Base-by-base conservation (phyloP, 1,140 invertebrate species). In the Anadara kagoshimensis region DNA sequence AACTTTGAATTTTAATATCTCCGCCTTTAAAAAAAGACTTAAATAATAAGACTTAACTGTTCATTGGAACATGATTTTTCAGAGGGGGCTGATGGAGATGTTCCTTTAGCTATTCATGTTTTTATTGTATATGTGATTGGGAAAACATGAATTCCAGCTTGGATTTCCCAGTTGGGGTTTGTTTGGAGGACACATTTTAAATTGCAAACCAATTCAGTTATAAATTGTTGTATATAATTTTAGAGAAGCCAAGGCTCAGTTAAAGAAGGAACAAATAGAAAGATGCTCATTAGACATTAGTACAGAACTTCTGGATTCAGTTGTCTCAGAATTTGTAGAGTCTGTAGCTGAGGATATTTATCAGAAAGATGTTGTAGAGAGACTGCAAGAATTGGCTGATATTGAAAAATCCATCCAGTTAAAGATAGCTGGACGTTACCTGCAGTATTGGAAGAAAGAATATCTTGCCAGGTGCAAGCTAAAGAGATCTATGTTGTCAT, bases 401-500 rank as follows among this genome's bases (percentile, higher is more conserved):
- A 70, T 78, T 51, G 82, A 81, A 66, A 65, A 69, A 18, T 69
- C 71, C 29, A 75, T 86, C 29, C 59, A 80, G 61, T 63, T 83
- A 16, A 74, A 78, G 14, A 51, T 78, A 57, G 62, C 71, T 16
- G 68, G 74, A 12, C 45, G 64, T 22, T 84, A 73, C 59, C 79
- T 81, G 12, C 65, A 80, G 65, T 73, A 20, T 20, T 86, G 85
- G 83, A 81, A 81, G 58, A 80, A 75, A 16, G 73, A 75, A 61
- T 80, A 75, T 61, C 47, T 73, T 24, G 69, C 74, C 0, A 44
- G 72, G 22, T 69, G 76, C 8, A 83, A 83, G 57, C 75, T 83
- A 26, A 85, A 86, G 63, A 70, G 80, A 26, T 76, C 81, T 12
- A 86, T 88, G 85, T 62, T 85, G 18, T 81, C 79, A 14, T 88